Base-by-base conservation (phyloP, 2,888 invertebrate genomes). In the Phyllotreta cruciferae region DNA sequence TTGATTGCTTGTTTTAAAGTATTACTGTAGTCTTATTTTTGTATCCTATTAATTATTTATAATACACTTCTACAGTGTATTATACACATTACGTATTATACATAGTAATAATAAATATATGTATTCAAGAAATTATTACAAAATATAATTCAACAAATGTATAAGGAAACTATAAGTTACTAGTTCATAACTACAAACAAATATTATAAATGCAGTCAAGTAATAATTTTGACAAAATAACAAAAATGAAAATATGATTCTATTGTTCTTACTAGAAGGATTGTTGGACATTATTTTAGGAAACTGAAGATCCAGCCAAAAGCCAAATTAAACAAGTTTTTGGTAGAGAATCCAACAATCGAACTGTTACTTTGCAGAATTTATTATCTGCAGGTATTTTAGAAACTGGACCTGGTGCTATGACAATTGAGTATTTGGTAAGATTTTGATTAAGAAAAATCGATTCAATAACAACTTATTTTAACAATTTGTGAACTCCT, bases 341-440 rank as follows among this genome's bases (percentile, higher is more conserved):
- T 56, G 76, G 77, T 37, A 73, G 69, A 52, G 71, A 72, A 37
- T 69, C 74, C 1, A 74, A 70, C 56, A 73, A 75, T 41, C 70
- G 76, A 56, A 89, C 90, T 65, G 91, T 95, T 10, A 94, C 94
- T 7, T 82, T 96, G 67, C 92, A 92, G 80, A 95, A 93, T 87
- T 83, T 96, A 50, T 84, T 96, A 77, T 87, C 90, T 71, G 94
- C 94, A 58, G 91, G 92, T 78, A 90, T 95, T 77, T 84, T 95
- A 66, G 88, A 91, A 75, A 90, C 94, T 49, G 94, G 94, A 44
- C 88, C 88, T 77, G 92, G 91, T 44, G 85, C 90, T 56, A 90
- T 96, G 90, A 91, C 94, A 55, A 92, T 95, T 74, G 94, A 95
- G 80, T 95, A 95, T 82, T 84, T 95, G 86, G 93, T 92, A 84